Base-by-base conservation (phyloP, 1,140 invertebrate species). In the Pseudomyrmex gracilis region DNA sequence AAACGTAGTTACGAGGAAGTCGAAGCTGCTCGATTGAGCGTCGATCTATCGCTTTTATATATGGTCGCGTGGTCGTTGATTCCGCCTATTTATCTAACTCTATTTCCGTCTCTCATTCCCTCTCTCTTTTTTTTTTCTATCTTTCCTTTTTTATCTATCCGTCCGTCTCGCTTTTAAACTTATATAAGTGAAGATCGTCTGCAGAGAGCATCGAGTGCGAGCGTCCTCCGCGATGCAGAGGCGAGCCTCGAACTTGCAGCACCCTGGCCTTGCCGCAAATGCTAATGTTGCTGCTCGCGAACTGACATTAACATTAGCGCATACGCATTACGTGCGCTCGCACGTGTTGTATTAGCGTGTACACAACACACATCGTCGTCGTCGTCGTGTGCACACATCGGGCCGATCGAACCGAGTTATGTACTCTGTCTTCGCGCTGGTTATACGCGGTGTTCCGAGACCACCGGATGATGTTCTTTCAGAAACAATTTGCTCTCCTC, bases 161-260 rank as follows among this genome's bases (percentile, higher is more conserved):
- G 2, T 78, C 43, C 12, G 53, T 63, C 49, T 67, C 82, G 53
- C 74, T 80, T 78, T 80, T 22, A 80, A 34, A 77, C 82, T 84
- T 84, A 84, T 61, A 63, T 85, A 82, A 85, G 77, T 71, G 67
- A 85, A 58, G 45, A 66, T 24, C 49, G 76, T 77, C 76, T 80
- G 45, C 64, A 68, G 17, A n/a, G 24, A 34, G 34, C 34, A 34
- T 34, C 73, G 43, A 78, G 73, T 68, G 15, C 63, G 63, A 84
- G 63, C 12, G 64, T 84, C 82, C 82, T 45, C 73, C 53, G 45
- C 17, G 53, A 61, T 70, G 45, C 82, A 84, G 74, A 67, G 64
- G 13, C 82, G 82, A 70, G 53, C 55, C 64, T 47, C 51, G 17
- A 24, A 13, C 34, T 60, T 17, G 47, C 55, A 34, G 73, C 47